These are phyloP conservation scores for Chrosomus eos DNA, from an alignment of 2,797 vertebrate species.

Conservation along the genomic window DNA sequence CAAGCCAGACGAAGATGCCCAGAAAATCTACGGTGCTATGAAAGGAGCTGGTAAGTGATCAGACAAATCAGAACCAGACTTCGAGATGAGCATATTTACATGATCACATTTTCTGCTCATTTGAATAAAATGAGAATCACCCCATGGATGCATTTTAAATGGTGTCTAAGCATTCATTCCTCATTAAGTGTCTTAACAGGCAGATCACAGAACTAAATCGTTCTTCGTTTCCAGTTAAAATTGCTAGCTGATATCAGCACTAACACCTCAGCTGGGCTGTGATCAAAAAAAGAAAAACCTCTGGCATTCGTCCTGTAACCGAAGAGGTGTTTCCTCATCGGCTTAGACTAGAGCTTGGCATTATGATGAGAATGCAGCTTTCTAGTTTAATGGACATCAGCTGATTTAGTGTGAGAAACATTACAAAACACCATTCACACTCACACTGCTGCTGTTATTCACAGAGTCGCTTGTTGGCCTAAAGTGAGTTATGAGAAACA, in stretches of 20 bases:
- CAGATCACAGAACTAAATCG: not conserved
- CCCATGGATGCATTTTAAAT: not conserved
- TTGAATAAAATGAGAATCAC: not conserved
- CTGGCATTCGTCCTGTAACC: not conserved
- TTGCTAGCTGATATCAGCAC: not conserved
- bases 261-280: not conserved
- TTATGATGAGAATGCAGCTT: conserved; percentile 56
- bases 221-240: not conserved
- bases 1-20: conserved; percentile 80
- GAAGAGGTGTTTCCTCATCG: not conserved
- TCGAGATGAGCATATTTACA: not conserved
- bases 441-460: not conserved
- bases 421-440: conserved; percentile 56
- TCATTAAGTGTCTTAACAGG: not conserved
- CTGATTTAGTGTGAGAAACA: conserved; percentile 65
- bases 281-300: not conserved
- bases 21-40: conserved; percentile 88
- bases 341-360: not conserved
- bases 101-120: not conserved
- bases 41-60: conserved; percentile 89
- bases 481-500: not conserved
- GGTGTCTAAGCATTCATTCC: not conserved
- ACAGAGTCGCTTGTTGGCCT: not conserved
- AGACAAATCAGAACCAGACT: not conserved
- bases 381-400: conserved; percentile 61